Evolutionary conservation across 2,888 invertebrate species (phyloP), one percentile per base, ranked within the genome.

Genomic region (Thecophora atra): DNA sequence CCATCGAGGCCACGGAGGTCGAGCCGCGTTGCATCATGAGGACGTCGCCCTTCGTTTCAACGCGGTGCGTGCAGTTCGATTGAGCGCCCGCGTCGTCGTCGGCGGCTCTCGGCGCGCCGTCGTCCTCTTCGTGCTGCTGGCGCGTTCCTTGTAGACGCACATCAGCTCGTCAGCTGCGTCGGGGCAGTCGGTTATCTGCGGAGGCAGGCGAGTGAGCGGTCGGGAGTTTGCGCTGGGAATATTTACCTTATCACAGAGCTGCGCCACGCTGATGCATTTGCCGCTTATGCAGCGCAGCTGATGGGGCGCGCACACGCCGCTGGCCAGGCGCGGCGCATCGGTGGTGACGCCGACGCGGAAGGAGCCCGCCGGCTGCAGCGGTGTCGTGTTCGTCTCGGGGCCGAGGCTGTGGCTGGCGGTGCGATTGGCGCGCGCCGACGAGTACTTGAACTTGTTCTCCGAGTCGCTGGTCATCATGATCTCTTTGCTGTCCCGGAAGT

Each of bases 111-210:
- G 74, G 28, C 75, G 70, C 37, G 72, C 66, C 21, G 74, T 72
- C 17, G 75, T 63, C n/a, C 70, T 70, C 8, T 73, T 73, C 19
- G 73, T 67, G 67, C 67, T 77, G 6, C 77, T 80, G 17, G 76
- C 76, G 17, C 82, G 78, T 19, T 84, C 83, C 84, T 88, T 89
- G 82, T 90, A 89, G 79, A 87, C 89, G 79, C 91, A 91, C 84
- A 89, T 90, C 73, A 89, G 88, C 78, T 91, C 91, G 75, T 91
- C 91, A 2, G 90, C 90, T 62, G 90, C 90, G 81, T 91, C 91
- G 1, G 88, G 86, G 79, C 91, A 91, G 84, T 91, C 91, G 65
- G 82, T 78, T 77, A 79, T 80, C 86, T 86, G 63, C 11, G n/a
- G n/a, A n/a, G n/a, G n/a, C n/a, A 76, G 76, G 15, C 13, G n/a